Conservation (phyloP, 2,888 invertebrate species). For the Sepiola atlantica region DNA sequence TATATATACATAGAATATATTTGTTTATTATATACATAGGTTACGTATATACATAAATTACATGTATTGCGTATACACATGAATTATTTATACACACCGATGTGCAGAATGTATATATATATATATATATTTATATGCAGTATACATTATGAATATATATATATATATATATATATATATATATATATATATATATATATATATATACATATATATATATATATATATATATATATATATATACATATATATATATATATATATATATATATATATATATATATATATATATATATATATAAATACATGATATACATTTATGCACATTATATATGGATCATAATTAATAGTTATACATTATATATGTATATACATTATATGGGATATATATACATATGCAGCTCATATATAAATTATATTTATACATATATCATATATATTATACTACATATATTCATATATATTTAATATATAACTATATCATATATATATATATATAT, state of each 20-base stretch:
- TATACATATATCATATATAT: no score
- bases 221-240: not conserved
- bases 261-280: conserved; percentile 2
- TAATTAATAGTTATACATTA: no score
- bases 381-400: not conserved
- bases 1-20: no score
- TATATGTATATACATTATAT: not conserved
- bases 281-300: not conserved
- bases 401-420: not conserved
- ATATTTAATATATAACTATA: no score
- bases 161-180: not conserved
- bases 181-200: not conserved
- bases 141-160: no score
- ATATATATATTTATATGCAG: not conserved
- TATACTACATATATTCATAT: not conserved
- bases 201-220: not conserved
- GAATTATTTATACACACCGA: no score
- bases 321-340: no score
- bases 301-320: not conserved
- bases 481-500: not conserved
- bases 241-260: not conserved
- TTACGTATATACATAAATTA: no score
- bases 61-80: no score
- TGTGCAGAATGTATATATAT: not conserved
- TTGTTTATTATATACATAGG: no score